Evolutionary conservation across 2,888 invertebrate species (phyloP).

Genomic region (Cacoxenus indagator): DNA sequence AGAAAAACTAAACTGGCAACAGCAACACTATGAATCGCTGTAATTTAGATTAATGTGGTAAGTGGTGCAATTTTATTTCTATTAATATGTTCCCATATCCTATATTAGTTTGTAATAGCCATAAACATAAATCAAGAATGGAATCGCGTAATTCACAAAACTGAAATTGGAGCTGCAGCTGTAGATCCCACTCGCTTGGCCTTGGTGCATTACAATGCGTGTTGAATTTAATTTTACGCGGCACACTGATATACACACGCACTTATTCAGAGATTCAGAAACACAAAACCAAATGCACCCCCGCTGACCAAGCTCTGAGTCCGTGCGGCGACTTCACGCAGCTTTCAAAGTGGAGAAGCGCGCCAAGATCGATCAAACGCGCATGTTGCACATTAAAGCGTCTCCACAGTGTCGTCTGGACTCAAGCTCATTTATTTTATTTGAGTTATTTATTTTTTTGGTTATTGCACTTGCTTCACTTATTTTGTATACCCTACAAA

Average conservation of each 20-base stretch:
- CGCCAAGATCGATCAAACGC: conserved; percentile 63
- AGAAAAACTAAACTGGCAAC: conserved; percentile 8
- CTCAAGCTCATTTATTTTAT: conserved; percentile 45
- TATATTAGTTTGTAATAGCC: not conserved
- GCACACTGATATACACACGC: not conserved
- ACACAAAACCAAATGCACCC: not conserved
- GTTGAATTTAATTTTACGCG: not conserved
- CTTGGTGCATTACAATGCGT: too few relatives aligned
- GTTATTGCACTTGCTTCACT: conserved; percentile 8
- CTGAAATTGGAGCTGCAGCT: not conserved
- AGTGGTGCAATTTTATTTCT: not conserved
- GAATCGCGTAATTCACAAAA: not conserved
- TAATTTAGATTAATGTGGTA: conserved; percentile 17
- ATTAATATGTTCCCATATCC: not conserved
- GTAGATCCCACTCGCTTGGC: not conserved
- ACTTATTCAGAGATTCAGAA: not conserved
- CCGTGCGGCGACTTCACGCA: not conserved
- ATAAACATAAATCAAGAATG: not conserved
- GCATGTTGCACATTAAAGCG: conserved; percentile 64
- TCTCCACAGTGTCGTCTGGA: conserved; percentile 55
- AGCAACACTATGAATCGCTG: not conserved
- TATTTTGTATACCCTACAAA: not conserved
- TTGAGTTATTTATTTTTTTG: conserved; percentile 31
- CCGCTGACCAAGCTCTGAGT: not conserved
- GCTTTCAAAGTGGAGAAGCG: conserved; percentile 1